These are phyloP conservation scores for Anoura caudifer DNA, from an alignment of 2,113 vertebrate species.

Conservation along the genomic window DNA sequence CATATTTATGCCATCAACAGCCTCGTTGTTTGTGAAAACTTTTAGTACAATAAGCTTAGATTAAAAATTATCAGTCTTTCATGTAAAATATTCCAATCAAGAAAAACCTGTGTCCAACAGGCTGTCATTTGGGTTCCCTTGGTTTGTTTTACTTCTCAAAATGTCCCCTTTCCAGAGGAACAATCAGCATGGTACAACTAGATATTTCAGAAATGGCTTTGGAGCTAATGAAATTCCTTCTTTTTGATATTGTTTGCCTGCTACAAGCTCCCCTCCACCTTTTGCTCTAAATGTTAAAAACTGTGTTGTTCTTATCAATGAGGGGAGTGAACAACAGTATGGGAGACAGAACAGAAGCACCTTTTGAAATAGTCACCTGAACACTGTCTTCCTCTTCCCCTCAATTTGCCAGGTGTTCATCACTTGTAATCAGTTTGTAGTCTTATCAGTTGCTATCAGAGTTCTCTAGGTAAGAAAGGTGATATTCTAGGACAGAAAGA, in stretches of 20 bases:
- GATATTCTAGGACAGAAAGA: constrained; percentile 69
- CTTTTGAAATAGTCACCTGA: constrained; percentile 22
- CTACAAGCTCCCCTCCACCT: neutral
- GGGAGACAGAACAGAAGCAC: constrained; percentile 47
- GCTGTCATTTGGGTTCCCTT: neutral
- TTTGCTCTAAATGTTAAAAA: constrained; percentile 61
- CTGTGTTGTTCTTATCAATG: neutral
- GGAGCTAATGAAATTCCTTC: neutral
- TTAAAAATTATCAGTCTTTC: constrained; percentile 18
- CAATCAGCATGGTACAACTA: neutral
- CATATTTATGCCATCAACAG: neutral
- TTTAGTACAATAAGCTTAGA: constrained; percentile 42
- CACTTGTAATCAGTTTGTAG: constrained; percentile 62
- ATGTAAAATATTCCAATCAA: constrained; percentile 28
- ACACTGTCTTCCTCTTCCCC: constrained; percentile 35
- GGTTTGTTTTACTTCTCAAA: constrained; percentile 32
- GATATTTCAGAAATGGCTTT: constrained; percentile 47
- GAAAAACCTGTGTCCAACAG: constrained; percentile 37
- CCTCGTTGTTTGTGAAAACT: constrained; percentile 51
- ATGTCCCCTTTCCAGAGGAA: neutral
- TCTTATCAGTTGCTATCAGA: constrained; percentile 63
- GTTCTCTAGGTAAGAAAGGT: constrained; percentile 63
- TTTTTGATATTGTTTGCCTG: constrained; percentile 26
- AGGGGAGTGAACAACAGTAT: neutral
- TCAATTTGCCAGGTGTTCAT: constrained; percentile 50